phyloP scores from a whole-genome alignment of 2,797 vertebrate genomes.

The Chelonia mydas region DNA sequence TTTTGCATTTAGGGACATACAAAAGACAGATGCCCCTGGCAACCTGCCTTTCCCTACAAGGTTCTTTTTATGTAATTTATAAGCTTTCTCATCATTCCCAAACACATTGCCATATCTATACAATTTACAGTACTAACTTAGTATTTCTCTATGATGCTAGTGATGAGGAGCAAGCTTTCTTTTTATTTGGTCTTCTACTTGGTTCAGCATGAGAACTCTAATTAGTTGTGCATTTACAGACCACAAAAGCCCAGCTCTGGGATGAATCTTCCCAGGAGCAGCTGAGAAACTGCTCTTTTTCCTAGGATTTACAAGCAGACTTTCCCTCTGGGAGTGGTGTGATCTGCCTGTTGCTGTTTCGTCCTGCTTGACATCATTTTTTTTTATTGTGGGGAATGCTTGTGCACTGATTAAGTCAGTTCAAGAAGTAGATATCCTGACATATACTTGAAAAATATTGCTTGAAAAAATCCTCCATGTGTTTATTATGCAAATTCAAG shows the following conservation, averaged over 20 bases:
- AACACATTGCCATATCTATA: not conserved
- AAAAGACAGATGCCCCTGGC: not conserved
- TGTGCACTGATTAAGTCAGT: slow-evolving; percentile 25
- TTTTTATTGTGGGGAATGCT: slow-evolving; percentile 10
- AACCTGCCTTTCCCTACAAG: not conserved
- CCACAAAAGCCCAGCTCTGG: not conserved
- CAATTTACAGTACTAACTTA: not conserved
- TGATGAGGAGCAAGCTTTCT: not conserved
- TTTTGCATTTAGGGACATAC: not conserved
- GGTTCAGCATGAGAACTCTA: slow-evolving; percentile 30
- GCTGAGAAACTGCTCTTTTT: slow-evolving; percentile 20
- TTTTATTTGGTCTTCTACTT: slow-evolving; percentile 16
- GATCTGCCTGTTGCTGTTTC: slow-evolving; percentile 32
- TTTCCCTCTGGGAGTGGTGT: slow-evolving; percentile 10
- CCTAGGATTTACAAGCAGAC: slow-evolving; percentile 6
- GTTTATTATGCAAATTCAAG: not conserved
- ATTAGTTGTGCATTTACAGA: not conserved
- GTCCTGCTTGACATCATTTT: slow-evolving; percentile 44
- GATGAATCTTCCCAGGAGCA: not conserved
- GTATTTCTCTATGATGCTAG: not conserved
- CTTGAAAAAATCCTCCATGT: not conserved
- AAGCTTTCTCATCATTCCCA: not conserved
- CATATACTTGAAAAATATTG: not conserved
- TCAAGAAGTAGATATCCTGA: slow-evolving; percentile 25
- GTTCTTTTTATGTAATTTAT: not conserved